A percentile compares a stretch with the other conserved stretches of the same genome.
Conservation (phyloP, 2,113 vertebrate species). For the Daubentonia madagascariensis region DNA sequence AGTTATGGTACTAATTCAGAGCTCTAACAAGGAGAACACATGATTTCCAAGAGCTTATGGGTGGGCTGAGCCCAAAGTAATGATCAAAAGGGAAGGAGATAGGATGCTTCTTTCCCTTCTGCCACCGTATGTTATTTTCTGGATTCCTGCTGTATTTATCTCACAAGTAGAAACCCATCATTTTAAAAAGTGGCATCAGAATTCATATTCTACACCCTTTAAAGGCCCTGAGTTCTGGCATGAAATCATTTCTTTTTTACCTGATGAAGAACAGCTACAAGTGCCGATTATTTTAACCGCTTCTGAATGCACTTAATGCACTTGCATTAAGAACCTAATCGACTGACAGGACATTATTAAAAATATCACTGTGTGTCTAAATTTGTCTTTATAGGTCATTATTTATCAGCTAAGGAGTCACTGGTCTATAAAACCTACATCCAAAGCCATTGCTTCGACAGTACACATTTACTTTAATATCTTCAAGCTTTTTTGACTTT, state of each 20-base stretch:
- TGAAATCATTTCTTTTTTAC: neutral
- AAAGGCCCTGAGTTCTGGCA: neutral
- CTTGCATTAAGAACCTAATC: slow-evolving; percentile 49
- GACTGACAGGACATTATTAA: slow-evolving; percentile 54
- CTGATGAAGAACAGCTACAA: neutral
- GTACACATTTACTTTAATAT: slow-evolving; percentile 67
- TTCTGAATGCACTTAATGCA: neutral
- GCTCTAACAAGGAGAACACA: neutral
- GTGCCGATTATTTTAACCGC: slow-evolving; percentile 9
- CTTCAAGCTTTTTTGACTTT: slow-evolving; percentile 68
- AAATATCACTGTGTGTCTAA: slow-evolving; percentile 60
- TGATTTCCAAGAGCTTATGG: neutral
- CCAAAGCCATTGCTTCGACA: slow-evolving; percentile 54
- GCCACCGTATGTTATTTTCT: neutral
- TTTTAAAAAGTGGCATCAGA: neutral
- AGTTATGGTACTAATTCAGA: neutral
- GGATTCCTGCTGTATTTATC: neutral
- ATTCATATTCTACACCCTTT: neutral
- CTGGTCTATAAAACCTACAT: slow-evolving; percentile 73
- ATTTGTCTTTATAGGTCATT: slow-evolving; percentile 78
- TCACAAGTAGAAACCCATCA: neutral
- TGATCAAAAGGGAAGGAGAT: neutral
- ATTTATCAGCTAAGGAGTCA: slow-evolving; percentile 78
- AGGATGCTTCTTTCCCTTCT: neutral
- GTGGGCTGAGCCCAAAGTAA: neutral